Percentiles rank a stretch among this genome's conserved stretches.
Evolutionary conservation across 2,888 invertebrate species (phyloP).

Genomic region (Trichogramma evanescens): DNA sequence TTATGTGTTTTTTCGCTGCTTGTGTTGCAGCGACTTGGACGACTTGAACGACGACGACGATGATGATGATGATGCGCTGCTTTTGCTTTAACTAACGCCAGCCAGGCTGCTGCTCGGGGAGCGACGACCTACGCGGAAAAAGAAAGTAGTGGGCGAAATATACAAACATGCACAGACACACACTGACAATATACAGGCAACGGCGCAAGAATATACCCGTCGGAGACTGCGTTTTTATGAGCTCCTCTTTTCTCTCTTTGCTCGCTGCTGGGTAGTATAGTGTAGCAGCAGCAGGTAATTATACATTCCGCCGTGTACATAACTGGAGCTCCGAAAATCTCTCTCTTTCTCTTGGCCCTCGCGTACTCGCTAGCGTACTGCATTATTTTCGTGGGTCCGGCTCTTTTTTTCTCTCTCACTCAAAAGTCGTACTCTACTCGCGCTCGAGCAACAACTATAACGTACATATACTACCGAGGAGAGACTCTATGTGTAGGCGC

Average conservation of each 20-base stretch:
- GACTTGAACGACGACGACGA: no score
- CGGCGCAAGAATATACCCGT: slow-evolving; percentile 22
- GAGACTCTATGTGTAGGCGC: no score
- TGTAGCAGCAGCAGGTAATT: slow-evolving; percentile 32
- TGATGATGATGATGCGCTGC: no score
- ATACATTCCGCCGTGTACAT: slow-evolving; percentile 39
- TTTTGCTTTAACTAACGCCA: no score
- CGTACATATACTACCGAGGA: no score
- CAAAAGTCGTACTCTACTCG: no score
- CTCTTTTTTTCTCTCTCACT: not conserved
- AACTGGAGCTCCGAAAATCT: slow-evolving; percentile 17
- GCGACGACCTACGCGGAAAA: slow-evolving; percentile 31
- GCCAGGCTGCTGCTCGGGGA: slow-evolving; percentile 27
- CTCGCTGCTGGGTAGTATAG: no score
- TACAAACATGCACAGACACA: not conserved
- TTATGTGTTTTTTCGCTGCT: slow-evolving; percentile 1
- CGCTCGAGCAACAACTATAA: no score
- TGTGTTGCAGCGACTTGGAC: no score
- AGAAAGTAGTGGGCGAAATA: not conserved
- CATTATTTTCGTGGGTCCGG: slow-evolving; percentile 20
- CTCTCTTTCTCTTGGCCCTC: slow-evolving; percentile 30
- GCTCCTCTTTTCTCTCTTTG: no score
- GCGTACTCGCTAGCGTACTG: slow-evolving; percentile 23
- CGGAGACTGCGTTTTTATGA: slow-evolving; percentile 41
- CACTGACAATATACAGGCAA: slow-evolving; percentile 10